These are phyloP conservation scores for fruit fly (Drosophila melanogaster) DNA, from an alignment of 1,140 invertebrate species.

Conservation along the genomic window Release_6_plus_ISO1_MT NT_033779.5:19202501-19203000, in stretches of 20 bases:
- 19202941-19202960: conserved; percentile 48
- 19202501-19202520: conserved; percentile 2
- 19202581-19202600: conserved; percentile 49
- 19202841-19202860: conserved; percentile 72
- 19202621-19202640: conserved; percentile 56
- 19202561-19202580: conserved; percentile 77
- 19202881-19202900: conserved; percentile 45
- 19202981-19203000: conserved; percentile 48
- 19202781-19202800: conserved; percentile 70
- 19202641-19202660: conserved; percentile 65
- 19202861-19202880: conserved; percentile 19
- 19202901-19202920: conserved; percentile 64
- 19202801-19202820: conserved; percentile 52
- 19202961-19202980: conserved; percentile 6
- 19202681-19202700: conserved; percentile 12
- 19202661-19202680: conserved; percentile 21
- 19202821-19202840: conserved; percentile 83
- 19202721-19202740: conserved; percentile 84
- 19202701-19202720: conserved; percentile 82
- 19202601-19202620: conserved; percentile 1
- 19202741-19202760: conserved; percentile 80
- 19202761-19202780: conserved; percentile 38
- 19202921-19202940: conserved; percentile 78
- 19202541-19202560: conserved; percentile 65
- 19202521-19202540: conserved; percentile 55